A percentile compares a stretch with the other conserved stretches of the same genome.
Conservation (phyloP, 1,140 invertebrate species). For the Cyclargus thomasi region DNA sequence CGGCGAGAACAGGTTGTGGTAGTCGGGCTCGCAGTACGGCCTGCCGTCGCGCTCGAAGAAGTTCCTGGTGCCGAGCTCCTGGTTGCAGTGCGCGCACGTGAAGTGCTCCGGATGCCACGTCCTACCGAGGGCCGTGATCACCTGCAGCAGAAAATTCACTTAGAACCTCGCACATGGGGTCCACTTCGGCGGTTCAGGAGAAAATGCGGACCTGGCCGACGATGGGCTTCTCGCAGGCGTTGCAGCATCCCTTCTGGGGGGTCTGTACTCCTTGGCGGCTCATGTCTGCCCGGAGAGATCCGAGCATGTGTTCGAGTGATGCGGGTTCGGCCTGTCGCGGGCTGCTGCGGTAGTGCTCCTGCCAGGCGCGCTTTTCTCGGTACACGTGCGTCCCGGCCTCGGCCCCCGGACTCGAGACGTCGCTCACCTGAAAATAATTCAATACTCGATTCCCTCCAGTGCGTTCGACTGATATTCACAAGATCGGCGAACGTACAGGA, state of each 20-base stretch:
- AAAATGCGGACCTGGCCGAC: constrained; percentile 88
- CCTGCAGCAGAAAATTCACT: constrained; percentile 70
- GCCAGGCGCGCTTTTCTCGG: constrained; percentile 63
- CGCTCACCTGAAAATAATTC: constrained; percentile 51
- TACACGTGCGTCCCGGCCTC: constrained; percentile 61
- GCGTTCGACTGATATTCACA: not conserved
- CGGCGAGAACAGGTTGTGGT: constrained; percentile 98
- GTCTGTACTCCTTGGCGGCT: constrained; percentile 97
- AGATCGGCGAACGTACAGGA: constrained; percentile 42
- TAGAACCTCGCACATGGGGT: constrained; percentile 14
- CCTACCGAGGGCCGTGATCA: constrained; percentile 96
- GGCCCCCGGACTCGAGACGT: constrained; percentile 35
- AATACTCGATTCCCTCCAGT: constrained; percentile 8
- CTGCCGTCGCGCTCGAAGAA: constrained; percentile 98
- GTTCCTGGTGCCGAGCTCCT: constrained; percentile 96
- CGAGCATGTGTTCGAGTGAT: constrained; percentile 73
- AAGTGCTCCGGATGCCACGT: constrained; percentile 99
- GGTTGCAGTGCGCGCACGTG: constrained; percentile 96
- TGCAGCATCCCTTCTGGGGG: constrained; percentile 98
- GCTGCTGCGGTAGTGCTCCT: constrained; percentile 67
- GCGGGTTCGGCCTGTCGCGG: constrained; percentile 65
- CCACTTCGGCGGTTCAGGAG: not conserved
- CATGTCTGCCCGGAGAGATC: constrained; percentile 93
- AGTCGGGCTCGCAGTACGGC: constrained; percentile 98
- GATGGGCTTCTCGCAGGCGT: constrained; percentile 97